These are phyloP conservation scores for Pleuronectes platessa DNA, from an alignment of 2,113 vertebrate genomes.

Conservation along the genomic window DNA sequence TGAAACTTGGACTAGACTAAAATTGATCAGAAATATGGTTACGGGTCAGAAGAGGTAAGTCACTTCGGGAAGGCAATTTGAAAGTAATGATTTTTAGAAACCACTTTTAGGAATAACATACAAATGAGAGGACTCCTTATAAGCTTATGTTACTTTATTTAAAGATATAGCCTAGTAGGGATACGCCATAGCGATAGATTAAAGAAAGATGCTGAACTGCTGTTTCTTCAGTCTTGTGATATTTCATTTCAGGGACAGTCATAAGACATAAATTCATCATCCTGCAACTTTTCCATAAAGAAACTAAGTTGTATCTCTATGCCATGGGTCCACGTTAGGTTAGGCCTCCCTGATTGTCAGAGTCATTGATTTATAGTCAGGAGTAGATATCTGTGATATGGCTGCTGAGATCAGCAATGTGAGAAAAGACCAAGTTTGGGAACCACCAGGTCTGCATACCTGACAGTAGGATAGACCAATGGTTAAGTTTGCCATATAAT, in stretches of 20 bases:
- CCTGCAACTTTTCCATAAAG: slow-evolving; percentile 14
- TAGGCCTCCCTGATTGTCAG: neutral
- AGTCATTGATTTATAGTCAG: neutral
- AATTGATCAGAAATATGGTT: neutral
- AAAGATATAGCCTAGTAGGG: neutral
- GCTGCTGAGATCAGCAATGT: neutral
- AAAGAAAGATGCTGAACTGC: neutral
- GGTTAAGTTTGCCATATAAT: too few relatives aligned
- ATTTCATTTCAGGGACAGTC: slow-evolving; percentile 20
- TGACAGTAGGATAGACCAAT: too few relatives aligned
- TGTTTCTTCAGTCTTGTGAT: neutral
- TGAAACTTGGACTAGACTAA: neutral
- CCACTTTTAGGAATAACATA: too few relatives aligned
- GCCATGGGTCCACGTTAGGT: neutral
- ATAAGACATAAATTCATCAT: slow-evolving; percentile 10
- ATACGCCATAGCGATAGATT: neutral
- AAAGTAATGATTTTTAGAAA: neutral
- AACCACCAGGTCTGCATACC: too few relatives aligned
- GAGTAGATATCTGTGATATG: neutral
- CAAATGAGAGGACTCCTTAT: too few relatives aligned
- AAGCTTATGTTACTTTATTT: neutral
- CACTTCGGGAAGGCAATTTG: neutral
- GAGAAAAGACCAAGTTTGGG: neutral
- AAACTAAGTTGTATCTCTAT: neutral
- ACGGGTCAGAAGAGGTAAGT: neutral